Evolutionary conservation across 2,888 invertebrate genomes (phyloP), one percentile per base, ranked within the genome.

Genomic region (Chrysotoxum bicinctum): DNA sequence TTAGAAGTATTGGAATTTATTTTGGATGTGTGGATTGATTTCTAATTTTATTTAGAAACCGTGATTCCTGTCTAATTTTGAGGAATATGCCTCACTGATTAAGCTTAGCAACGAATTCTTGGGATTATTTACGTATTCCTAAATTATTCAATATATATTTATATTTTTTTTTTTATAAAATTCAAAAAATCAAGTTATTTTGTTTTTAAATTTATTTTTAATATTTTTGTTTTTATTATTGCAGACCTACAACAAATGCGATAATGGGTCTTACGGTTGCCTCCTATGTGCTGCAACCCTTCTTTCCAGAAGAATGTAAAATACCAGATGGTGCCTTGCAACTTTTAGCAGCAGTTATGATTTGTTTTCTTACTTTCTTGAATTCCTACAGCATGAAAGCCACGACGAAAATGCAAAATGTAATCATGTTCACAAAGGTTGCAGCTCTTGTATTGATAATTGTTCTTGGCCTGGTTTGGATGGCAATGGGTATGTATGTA

Each of bases 211-310:
- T n/a, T n/a, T n/a, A n/a, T n/a, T n/a, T n/a, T n/a, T n/a, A n/a
- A n/a, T n/a, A n/a, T 32, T 10, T 52, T 10, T 45, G 56, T 62
- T 88, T 74, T 87, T 52, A 88, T 73, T 72, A 87, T 91, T 92
- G 91, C 92, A 98, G 98, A 81, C 99, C 99, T 19, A 97, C 98
- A 68, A 97, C 98, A 43, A 98, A 98, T 92, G 98, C 98, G n/a
- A 98, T 98, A 69, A 98, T 98, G 95, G 96, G 97, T 2, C 92
- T 99, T 87, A 98, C 98, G 21, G 98, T 99, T 92, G 97, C 98
- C 23, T 96, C 96, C 89, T 99, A 99, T 90, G 94, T 98, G 9
- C 93, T 98, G 70, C 95, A 98, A 89, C 98, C 98, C 0, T 95
- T 98, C 89, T 98, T 97, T 90, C 95, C 95, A 0, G 90, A 89